Base-by-base conservation (phyloP, 2,797 vertebrate genomes). In the Pangasius macronema region DNA sequence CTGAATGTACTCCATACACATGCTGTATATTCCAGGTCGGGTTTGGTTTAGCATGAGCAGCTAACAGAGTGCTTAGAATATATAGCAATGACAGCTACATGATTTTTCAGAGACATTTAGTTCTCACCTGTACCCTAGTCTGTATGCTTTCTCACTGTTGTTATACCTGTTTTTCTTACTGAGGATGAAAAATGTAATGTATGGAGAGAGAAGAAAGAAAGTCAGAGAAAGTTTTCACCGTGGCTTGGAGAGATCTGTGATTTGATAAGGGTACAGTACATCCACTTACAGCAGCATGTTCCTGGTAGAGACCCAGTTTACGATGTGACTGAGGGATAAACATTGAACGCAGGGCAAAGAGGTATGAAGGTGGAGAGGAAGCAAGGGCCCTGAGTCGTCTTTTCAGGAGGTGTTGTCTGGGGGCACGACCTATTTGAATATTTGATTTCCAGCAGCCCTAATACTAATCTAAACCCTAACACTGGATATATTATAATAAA, bases 181-280 rank as follows among this genome's bases (percentile, higher is more conserved):
- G n/a, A 84, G 33, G 6, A 42, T 42, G 42, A 80, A 49, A n/a
- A 18, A 68, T 36, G 11, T 2, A 68, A n/a, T 63, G 61, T 63
- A 63, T 46, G 53, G 53, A 55, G 53, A 55, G 51, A 0, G n/a
- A 1, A 33, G 75, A 77, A 76, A 53, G n/a, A 61, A 46, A 27
- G 22, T 81, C 33, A 42, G 51, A 36, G 16, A 10, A 68, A 42
- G 65, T 36, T 59, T 24, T 24, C 51, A 8, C 7, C 33, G 65
- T 33, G 27, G 30, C 49, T 18, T 33, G 53, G 39, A 13, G 3
- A 22, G 5, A 70, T 81, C 9, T 59, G 65, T 73, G 55, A 87
- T 87, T 27, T 73, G 85, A 81, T 82, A 72, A 16, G 14, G n/a
- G 42, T n/a, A 53, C n/a, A 65, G 30, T 72, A 20, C 51, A 59